These are phyloP conservation scores for Asarcornis scutulata DNA, from an alignment of 2,113 vertebrate species.

Conservation along the genomic window DNA sequence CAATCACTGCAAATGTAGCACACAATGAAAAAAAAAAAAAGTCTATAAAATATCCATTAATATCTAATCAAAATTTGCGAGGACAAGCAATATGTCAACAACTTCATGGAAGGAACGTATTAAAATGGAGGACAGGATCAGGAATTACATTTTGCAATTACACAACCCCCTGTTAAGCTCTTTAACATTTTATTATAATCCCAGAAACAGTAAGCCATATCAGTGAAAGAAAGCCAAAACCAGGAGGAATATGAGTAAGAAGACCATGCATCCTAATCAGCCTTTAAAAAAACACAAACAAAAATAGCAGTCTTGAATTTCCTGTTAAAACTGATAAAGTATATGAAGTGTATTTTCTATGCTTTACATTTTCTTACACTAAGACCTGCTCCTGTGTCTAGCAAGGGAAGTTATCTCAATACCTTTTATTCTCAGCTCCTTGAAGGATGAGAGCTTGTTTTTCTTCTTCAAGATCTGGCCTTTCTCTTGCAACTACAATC, in stretches of 20 bases:
- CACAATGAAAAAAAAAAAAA: background rate
- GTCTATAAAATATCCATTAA: background rate
- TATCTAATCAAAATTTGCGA: background rate
- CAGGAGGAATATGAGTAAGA: background rate
- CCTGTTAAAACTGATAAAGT: background rate
- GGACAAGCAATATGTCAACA: background rate
- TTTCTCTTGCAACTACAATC: slow-evolving; percentile 89
- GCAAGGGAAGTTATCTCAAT: background rate
- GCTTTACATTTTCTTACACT: background rate
- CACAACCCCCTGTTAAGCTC: background rate
- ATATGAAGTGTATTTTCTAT: background rate
- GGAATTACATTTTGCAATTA: background rate
- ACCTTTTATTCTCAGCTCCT: slow-evolving; percentile 93
- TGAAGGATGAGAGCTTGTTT: slow-evolving; percentile 90
- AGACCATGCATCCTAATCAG: background rate
- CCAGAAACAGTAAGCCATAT: background rate
- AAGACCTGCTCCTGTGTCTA: background rate
- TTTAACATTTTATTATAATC: background rate
- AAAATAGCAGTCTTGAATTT: background rate
- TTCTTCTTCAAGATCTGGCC: slow-evolving; percentile 91
- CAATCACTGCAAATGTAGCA: background rate
- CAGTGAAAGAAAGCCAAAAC: background rate
- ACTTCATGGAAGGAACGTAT: background rate
- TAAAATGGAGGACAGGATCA: background rate
- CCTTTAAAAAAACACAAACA: background rate